Base-by-base conservation (phyloP, 2,113 vertebrate species). In the Pongo abelii region DNA sequence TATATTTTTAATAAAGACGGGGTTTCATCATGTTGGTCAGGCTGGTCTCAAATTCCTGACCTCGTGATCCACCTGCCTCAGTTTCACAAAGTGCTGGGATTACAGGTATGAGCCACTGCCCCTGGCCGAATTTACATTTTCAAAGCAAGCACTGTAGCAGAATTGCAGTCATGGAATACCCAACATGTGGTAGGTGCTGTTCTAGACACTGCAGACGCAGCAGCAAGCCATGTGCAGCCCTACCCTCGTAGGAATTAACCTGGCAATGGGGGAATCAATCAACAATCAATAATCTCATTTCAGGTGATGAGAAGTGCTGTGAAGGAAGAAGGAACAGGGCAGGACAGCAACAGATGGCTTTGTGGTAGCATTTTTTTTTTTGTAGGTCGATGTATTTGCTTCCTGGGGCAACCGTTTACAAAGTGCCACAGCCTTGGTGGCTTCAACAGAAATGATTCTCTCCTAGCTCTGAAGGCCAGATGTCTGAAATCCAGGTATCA, bases 151-250 rank as follows among this genome's bases (percentile, higher is more conserved):
- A 0, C 59, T 13, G 4, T 0, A 1, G 35, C 43, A 17, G 94
- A 50, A 27, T 16, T 6, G 22, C 5, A 17, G 43, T 18, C 5
- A 1, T 5, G 14, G n/a, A 16, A 35, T 4, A 0, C 78, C 86
- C 3, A 9, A 43, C 9, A 23, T 2, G 20, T 5, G 6, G 10
- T 23, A 46, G 77, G 6, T 6, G 6, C 57, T 50, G 8, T 32
- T 20, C 5, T 2, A 1, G 6, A 50, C 16, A 1, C 64, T 18
- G 14, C 22, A 57, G 59, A 20, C 8, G 30, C 12, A 4, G 61
- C 83, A 9, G 46, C 0, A 2, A 43, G 57, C 14, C 46, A 2
- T 4, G 0, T 18, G 2, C 17, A 32, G n/a, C 12, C 55, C 59
- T 6, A 22, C 38, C 55, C 64, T 80, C 18, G 0, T 1, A 32